Base-by-base conservation (phyloP, 2,888 invertebrate genomes). In the Tanaodytes sp. region DNA sequence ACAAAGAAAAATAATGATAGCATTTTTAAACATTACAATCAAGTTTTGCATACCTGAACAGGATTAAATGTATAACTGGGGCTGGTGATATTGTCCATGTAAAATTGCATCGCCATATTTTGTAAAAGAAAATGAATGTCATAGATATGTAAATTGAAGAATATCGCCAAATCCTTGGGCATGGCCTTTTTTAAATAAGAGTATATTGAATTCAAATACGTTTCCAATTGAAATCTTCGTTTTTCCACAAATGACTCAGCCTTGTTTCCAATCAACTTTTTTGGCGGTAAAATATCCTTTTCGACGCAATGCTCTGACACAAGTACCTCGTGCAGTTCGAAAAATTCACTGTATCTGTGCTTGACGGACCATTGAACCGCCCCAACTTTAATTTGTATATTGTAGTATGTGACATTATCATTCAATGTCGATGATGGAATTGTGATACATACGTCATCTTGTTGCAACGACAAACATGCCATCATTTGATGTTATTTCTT, bases 251-350 rank as follows among this genome's bases (percentile, higher is more conserved):
- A 98, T 58, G 90, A 88, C 0, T 94, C 93, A 72, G 93, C 93
- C 84, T 93, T 94, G 81, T 96, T 97, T 1, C 97, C 92, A 77
- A 97, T 92, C 2, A 95, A 88, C 86, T 96, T 97, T 85, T 98
- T 98, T 0, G 96, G 96, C 9, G 98, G 98, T 12, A 98, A 86
- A 64, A 95, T 87, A 77, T 94, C 94, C 82, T 93, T 94, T 5
- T 93, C 90, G 2, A 95, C 90, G 49, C 93, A 93, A 85, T 93
- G 92, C 77, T 93, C 92, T 2, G 88, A 84, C 0, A 94, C 91
- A n/a, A 97, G 87, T 80, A 90, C 91, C 52, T 94, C 93, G 84
- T 97, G 94, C 11, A 97, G 88, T 58, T 94, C 93, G 73, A 90
- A 91, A 85, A 97, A 98, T 78, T 97, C 64, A 23, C 69, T 71